Evolutionary conservation across 2,888 invertebrate species (phyloP).

Genomic region (Uloborus plumipes): DNA sequence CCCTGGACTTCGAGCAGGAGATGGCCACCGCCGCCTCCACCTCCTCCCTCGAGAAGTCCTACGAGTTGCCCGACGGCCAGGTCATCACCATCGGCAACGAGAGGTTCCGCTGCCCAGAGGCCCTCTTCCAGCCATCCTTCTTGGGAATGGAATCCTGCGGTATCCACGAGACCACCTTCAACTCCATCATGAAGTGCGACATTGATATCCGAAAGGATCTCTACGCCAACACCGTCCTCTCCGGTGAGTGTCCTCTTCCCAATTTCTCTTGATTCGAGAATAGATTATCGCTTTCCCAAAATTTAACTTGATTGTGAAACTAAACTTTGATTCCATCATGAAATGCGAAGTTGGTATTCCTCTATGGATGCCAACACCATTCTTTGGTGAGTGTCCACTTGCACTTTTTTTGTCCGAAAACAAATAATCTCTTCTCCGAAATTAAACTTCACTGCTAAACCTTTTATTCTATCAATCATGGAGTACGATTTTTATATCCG

Average conservation of each 20-base stretch:
- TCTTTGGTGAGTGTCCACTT: slow-evolving; percentile 77
- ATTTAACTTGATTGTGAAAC: no score
- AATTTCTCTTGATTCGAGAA: not conserved
- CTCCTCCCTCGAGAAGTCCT: slow-evolving; percentile 91
- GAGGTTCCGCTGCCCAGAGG: slow-evolving; percentile 89
- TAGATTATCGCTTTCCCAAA: no score
- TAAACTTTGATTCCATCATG: slow-evolving; percentile 92
- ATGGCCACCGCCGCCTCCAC: slow-evolving; percentile 94
- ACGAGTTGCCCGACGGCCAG: slow-evolving; percentile 91
- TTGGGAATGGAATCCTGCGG: slow-evolving; percentile 88
- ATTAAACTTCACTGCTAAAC: no score
- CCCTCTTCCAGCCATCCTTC: slow-evolving; percentile 91
- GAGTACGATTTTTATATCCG: no score
- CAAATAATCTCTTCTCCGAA: no score
- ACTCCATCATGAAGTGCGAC: slow-evolving; percentile 95
- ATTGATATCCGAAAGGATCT: slow-evolving; percentile 83
- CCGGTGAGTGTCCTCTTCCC: slow-evolving; percentile 74
- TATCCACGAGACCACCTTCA: slow-evolving; percentile 92
- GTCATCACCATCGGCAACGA: slow-evolving; percentile 91
- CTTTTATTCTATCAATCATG: no score
- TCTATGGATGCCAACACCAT: slow-evolving; percentile 87
- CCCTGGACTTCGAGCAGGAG: slow-evolving; percentile 94
- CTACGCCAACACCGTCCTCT: slow-evolving; percentile 90
- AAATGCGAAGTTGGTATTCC: slow-evolving; percentile 94
- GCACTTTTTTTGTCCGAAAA: no score